Conservation (phyloP, 2,888 invertebrate species). For the Nephrotoma flavescens region DNA sequence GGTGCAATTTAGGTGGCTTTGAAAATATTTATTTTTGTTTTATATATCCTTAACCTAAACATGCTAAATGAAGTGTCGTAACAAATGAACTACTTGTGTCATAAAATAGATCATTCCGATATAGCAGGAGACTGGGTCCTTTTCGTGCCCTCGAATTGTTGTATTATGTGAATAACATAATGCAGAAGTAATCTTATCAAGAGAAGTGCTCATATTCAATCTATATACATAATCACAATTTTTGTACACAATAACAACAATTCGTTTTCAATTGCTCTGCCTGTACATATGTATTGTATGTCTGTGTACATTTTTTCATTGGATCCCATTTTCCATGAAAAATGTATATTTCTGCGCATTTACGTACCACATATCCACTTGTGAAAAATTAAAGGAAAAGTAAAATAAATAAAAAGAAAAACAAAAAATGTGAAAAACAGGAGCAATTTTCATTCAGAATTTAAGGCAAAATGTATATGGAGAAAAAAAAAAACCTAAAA, state of each 20-base stretch:
- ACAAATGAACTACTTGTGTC: no score
- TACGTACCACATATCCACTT: neutral
- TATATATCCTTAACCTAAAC: no score
- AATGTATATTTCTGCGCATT: neutral
- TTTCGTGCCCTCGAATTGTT: neutral
- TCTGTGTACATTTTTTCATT: neutral
- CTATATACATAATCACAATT: neutral
- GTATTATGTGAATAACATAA: neutral
- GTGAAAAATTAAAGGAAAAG: neutral
- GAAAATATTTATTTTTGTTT: no score
- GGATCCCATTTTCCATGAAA: neutral
- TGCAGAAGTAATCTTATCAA: neutral
- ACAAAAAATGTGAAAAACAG: neutral
- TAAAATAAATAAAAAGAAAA: neutral
- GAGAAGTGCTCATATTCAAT: neutral
- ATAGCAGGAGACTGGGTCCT: neutral
- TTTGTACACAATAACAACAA: neutral
- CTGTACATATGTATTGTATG: neutral
- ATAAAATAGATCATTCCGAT: neutral
- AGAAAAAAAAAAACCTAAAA: neutral
- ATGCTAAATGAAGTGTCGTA: no score
- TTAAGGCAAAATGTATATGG: neutral
- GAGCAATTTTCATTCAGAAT: neutral
- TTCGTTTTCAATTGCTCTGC: neutral
- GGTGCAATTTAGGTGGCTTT: no score